phyloP scores from a whole-genome alignment of 2,888 invertebrate species.

The Campoplex capitator region DNA sequence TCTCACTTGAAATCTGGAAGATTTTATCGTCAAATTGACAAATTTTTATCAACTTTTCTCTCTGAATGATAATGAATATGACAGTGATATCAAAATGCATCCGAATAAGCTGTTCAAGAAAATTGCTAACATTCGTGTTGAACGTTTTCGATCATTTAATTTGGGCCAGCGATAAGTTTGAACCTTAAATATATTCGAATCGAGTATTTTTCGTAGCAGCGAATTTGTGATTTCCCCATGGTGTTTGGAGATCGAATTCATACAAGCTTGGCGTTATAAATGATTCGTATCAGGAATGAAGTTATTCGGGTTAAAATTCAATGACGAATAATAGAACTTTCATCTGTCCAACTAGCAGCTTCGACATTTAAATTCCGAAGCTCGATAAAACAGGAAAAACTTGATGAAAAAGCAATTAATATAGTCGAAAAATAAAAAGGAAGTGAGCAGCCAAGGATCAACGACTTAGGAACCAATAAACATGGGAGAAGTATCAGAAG shows the following conservation, averaged over 20 bases:
- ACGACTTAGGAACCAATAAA: constrained; percentile 18
- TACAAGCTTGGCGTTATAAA: no score
- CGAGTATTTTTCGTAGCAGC: neutral
- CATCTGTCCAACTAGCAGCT: neutral
- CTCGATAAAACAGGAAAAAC: neutral
- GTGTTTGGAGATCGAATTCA: no score
- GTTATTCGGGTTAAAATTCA: no score
- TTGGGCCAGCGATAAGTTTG: neutral
- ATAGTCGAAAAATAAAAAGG: neutral
- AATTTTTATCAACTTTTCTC: no score
- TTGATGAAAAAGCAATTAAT: neutral
- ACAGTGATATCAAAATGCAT: no score
- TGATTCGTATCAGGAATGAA: no score
- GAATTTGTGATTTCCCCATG: no score
- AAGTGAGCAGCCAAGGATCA: neutral
- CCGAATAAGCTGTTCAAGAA: neutral
- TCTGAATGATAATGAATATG: no score
- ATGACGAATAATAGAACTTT: neutral
- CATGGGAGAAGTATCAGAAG: constrained; percentile 24
- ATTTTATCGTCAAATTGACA: no score
- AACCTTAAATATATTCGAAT: neutral
- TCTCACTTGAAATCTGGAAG: no score
- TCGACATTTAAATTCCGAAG: neutral
- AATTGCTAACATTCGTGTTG: neutral
- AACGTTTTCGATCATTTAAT: no score